Base-by-base conservation (phyloP, 2,888 invertebrate species). In the Danaus chrysippus region DNA sequence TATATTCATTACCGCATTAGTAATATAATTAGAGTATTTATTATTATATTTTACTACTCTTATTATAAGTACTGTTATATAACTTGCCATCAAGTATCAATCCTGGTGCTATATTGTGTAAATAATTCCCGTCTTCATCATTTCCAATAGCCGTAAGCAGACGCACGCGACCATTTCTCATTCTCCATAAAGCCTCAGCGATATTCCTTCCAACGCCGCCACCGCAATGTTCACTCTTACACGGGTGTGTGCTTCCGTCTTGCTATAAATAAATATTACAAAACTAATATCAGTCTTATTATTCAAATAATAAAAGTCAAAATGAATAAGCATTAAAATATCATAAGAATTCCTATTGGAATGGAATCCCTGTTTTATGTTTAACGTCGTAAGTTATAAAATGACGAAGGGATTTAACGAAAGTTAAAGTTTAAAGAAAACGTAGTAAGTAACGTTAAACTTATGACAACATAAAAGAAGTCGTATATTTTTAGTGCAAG, bases 161-260 rank as follows among this genome's bases (percentile, higher is more conserved):
- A 23, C 92, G 90, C 58, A 96, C 93, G 49, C 92, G 82, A 0
- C 94, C 93, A 0, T 92, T 92, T 43, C 94, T 94, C 41, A 98
- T 91, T 73, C 95, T 94, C 73, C 93, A 93, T 58, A 99, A 87
- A 17, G 96, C 96, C 74, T 98, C 97, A 1, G 97, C 96, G 59
- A 99, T 92, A 83, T 99, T 99, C 58, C 98, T 92, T 0, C 94
- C 99, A 0, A 99, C 99, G 12, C 99, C 99, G 11, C 99, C 99
- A 9, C 93, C 93, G 62, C 93, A 93, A 73, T 93, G 92, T 54
- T 92, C 87, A 42, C 94, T 93, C 63, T 84, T 82, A 23, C 95
- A 94, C 0, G 86, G 82, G 77, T 96, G 94, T 0, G 96, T 96
- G 65, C 95, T 93, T 41, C 97, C 97, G 76, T 97, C 94, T 58